Conservation (phyloP, 2,888 invertebrate species). For the Scaptodrosophila latifasciaeformis region DNA sequence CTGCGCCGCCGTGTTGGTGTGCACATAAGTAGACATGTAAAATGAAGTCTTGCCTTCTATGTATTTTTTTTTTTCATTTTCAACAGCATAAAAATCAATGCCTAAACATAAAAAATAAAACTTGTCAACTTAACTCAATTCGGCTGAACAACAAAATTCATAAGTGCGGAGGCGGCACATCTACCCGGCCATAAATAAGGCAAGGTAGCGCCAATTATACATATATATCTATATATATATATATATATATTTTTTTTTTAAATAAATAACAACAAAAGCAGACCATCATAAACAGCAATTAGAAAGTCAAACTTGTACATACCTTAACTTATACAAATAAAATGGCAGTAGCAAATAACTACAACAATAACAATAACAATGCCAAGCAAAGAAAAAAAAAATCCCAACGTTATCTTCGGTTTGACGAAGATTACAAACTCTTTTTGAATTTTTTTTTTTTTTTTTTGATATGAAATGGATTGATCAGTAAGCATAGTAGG, state of each 20-base stretch:
- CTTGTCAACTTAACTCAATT: slow-evolving; percentile 44
- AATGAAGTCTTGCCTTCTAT: slow-evolving; percentile 67
- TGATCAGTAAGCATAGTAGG: no score
- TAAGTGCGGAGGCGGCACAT: slow-evolving; percentile 18
- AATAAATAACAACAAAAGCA: slow-evolving; percentile 4
- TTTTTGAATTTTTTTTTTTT: no score
- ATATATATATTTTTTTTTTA: background rate
- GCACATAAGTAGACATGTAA: slow-evolving; percentile 61
- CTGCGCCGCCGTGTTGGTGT: slow-evolving; percentile 13
- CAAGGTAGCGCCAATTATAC: background rate
- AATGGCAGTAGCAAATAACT: slow-evolving; percentile 8
- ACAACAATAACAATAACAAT: background rate
- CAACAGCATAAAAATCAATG: slow-evolving; percentile 48
- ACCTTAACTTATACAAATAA: no score
- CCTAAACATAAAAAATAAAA: slow-evolving; percentile 26
- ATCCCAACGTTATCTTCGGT: no score
- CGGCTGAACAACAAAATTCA: slow-evolving; percentile 27
- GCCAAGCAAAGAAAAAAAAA: no score
- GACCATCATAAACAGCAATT: slow-evolving; percentile 46
- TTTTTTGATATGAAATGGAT: no score
- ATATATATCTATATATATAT: background rate
- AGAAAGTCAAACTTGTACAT: slow-evolving; percentile 53
- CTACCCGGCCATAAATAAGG: background rate
- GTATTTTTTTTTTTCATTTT: no score
- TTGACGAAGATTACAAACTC: no score